A percentile compares a stretch with the other conserved stretches of the same genome.
Evolutionary conservation across 2,113 vertebrate species (phyloP).

Genomic region (Acanthisitta chloris): DNA sequence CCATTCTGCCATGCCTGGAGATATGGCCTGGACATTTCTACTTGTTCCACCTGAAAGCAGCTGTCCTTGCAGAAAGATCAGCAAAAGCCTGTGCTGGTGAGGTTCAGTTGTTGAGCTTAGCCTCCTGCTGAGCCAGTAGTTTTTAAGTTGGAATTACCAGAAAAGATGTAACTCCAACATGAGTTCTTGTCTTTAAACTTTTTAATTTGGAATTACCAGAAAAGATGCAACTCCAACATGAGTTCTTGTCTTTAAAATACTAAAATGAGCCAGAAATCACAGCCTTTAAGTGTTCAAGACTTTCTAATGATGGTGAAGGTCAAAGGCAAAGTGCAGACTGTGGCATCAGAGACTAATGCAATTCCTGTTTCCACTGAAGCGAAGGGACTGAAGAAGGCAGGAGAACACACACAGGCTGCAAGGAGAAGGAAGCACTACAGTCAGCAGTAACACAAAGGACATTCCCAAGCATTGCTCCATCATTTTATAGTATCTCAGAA

Average conservation of each 20-base stretch:
- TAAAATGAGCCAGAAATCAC: slow-evolving; percentile 23
- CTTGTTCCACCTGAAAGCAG: neutral
- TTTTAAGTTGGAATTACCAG: slow-evolving; percentile 26
- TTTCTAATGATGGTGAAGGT: slow-evolving; percentile 10
- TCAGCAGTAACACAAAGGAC: neutral
- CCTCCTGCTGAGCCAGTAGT: neutral
- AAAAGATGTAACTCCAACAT: slow-evolving; percentile 11
- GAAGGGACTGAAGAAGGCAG: neutral
- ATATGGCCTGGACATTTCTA: neutral
- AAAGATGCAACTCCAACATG: neutral
- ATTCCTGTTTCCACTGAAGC: neutral
- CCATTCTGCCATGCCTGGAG: neutral
- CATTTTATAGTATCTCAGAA: neutral
- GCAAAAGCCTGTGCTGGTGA: neutral
- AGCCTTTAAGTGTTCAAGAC: neutral
- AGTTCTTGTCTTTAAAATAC: slow-evolving; percentile 4
- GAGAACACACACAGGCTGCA: neutral
- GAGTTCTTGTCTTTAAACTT: slow-evolving; percentile 7
- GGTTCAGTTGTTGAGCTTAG: neutral
- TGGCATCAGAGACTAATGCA: neutral
- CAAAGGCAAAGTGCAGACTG: neutral
- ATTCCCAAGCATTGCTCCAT: neutral
- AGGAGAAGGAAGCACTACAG: neutral
- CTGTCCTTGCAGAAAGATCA: neutral
- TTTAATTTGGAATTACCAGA: slow-evolving; percentile 26